Conservation (phyloP, 1,140 invertebrate species). For the Piezodorus guildinii region DNA sequence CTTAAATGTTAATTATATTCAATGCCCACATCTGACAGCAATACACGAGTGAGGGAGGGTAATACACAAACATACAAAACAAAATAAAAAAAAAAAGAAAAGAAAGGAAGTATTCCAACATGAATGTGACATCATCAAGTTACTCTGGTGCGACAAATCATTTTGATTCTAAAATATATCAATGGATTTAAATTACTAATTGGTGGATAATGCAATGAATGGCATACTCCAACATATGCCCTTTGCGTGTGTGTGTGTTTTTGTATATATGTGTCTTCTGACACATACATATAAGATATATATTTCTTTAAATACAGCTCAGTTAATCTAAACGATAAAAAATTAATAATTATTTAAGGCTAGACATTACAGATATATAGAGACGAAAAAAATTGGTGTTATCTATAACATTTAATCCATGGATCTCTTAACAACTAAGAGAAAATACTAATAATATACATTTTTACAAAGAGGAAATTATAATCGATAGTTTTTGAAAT, state of each 20-base stretch:
- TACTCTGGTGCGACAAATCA: conserved; percentile 5
- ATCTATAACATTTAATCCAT: conserved; percentile 19
- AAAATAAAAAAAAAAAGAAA: background rate
- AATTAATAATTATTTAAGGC: background rate
- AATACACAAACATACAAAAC: background rate
- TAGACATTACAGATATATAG: background rate
- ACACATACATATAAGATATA: background rate
- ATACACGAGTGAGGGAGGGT: conserved; percentile 2
- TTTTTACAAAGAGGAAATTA: background rate
- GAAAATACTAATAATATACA: conserved; percentile 3
- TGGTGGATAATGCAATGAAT: no score
- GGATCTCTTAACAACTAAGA: background rate
- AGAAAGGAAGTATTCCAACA: background rate
- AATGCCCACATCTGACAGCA: conserved; percentile 16
- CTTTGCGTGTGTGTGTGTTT: no score
- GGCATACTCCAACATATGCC: no score
- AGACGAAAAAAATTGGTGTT: conserved; percentile 20
- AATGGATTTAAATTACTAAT: conserved; percentile 1
- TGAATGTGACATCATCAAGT: background rate
- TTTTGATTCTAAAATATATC: conserved; percentile 11
- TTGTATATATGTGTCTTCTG: no score
- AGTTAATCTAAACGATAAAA: conserved; percentile 8
- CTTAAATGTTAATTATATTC: conserved; percentile 9
- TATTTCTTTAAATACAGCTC: conserved; percentile 17
- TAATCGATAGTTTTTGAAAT: background rate